Evolutionary conservation across 1,140 invertebrate genomes (phyloP), one percentile per base, ranked within the genome.

Genomic region (Chrysomallon squamiferum): DNA sequence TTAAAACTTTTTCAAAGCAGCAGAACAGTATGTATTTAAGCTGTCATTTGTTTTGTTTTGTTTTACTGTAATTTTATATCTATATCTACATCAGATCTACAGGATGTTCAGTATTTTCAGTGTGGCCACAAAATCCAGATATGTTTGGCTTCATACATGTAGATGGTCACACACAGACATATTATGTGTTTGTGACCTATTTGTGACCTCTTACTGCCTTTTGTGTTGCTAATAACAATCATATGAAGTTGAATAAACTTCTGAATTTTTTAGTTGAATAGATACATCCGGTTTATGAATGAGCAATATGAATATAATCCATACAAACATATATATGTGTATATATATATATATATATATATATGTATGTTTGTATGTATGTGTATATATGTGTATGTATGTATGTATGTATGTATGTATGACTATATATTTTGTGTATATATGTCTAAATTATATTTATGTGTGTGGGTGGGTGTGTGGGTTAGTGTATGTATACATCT

Each of bases 301-400:
- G n/a, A n/a, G n/a, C n/a, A n/a, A n/a, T n/a, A n/a, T n/a, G n/a
- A n/a, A n/a, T n/a, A n/a, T n/a, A n/a, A n/a, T n/a, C n/a, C n/a
- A n/a, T n/a, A n/a, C n/a, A n/a, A n/a, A n/a, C n/a, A n/a, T 58
- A 30, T 33, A 30, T 58, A 30, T 58, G 56, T 58, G 56, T 58
- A 30, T 58, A 30, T 33, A 30, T 58, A 30, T 58, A 30, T 58
- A 30, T 58, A 30, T 58, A n/a, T 58, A n/a, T 58, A n/a, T 58
- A n/a, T 58, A 2, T 58, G 27, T 29, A 3, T 32, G 2, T 33
- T 27, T 20, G 52, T 56, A 25, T 56, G 52, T 56, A 25, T 56
- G 52, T 56, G 52, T 56, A 25, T 27, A 25, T 27, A 25, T 27
- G 52, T 27, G 25, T 56, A 25, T 56, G 52, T 56, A 25, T 59